phyloP scores from a whole-genome alignment of 2,797 vertebrate genomes.

The Chromobotia macracanthus region DNA sequence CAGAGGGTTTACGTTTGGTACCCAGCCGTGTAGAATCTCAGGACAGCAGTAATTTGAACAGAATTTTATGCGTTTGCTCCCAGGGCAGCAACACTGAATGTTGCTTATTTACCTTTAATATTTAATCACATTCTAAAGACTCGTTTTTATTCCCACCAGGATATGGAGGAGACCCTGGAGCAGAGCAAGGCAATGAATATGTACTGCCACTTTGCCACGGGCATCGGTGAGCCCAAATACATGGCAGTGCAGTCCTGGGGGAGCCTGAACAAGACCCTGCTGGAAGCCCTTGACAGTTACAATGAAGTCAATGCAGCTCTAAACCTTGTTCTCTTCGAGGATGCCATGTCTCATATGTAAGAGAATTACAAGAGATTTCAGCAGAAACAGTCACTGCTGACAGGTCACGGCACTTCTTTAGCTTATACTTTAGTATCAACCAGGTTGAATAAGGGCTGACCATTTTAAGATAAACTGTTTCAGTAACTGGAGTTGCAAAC shows the following conservation, averaged over 20 bases:
- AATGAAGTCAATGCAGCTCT: conserved; percentile 90
- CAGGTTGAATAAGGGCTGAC: neutral
- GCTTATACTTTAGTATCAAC: no score
- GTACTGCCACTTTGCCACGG: conserved; percentile 90
- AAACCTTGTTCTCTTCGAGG: conserved; percentile 92
- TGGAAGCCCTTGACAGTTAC: conserved; percentile 87
- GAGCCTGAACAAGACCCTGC: conserved; percentile 80
- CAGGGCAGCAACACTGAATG: neutral
- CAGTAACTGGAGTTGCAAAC: no score
- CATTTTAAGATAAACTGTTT: no score
- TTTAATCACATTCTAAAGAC: conserved; percentile 39
- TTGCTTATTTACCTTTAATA: conserved; percentile 50
- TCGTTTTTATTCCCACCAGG: conserved; percentile 71
- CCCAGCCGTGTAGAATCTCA: neutral
- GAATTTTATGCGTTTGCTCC: conserved; percentile 7
- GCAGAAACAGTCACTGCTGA: neutral
- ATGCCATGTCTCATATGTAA: conserved; percentile 93
- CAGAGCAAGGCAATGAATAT: conserved; percentile 80
- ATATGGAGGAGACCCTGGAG: conserved; percentile 77
- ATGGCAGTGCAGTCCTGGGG: conserved; percentile 85
- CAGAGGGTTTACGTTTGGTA: conserved; percentile 24
- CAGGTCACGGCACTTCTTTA: neutral
- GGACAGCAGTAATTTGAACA: conserved; percentile 1
- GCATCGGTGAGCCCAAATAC: conserved; percentile 85
- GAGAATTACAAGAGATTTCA: conserved; percentile 51